Conservation (phyloP, 2,888 invertebrate genomes). For the Morpho achilles region DNA sequence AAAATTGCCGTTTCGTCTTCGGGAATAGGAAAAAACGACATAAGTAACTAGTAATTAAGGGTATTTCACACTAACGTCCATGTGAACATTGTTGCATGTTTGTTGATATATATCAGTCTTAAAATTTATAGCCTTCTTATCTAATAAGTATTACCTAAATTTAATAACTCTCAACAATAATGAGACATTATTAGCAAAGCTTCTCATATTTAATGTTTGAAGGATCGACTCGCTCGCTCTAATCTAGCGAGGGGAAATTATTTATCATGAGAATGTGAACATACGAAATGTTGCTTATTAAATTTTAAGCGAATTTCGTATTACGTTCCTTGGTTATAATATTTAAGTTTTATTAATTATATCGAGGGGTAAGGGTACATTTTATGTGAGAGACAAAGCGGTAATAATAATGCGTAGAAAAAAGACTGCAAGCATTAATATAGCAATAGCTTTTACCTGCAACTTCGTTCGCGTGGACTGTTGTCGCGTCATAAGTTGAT, state of each 20-base stretch:
- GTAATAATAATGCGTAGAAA: too few relatives aligned
- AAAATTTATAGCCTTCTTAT: background rate
- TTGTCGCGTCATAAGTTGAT: too few relatives aligned
- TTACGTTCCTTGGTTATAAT: conserved; percentile 1
- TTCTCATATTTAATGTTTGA: conserved; percentile 67
- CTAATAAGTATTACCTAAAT: conserved; percentile 35
- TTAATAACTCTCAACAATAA: conserved; percentile 64
- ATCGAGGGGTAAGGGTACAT: too few relatives aligned
- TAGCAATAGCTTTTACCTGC: too few relatives aligned
- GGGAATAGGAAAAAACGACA: too few relatives aligned
- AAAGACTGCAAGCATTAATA: too few relatives aligned
- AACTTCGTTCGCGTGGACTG: too few relatives aligned
- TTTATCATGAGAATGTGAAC: conserved; percentile 46
- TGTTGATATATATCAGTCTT: background rate
- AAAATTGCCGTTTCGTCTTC: too few relatives aligned
- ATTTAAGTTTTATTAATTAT: conserved; percentile 13
- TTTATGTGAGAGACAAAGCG: too few relatives aligned
- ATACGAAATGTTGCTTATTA: conserved; percentile 23
- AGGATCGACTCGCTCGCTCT: conserved; percentile 53
- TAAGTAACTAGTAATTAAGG: too few relatives aligned
- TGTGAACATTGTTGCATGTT: too few relatives aligned
- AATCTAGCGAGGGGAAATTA: conserved; percentile 56
- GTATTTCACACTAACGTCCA: too few relatives aligned
- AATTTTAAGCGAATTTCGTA: conserved; percentile 20
- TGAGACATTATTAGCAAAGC: conserved; percentile 64